phyloP scores from a whole-genome alignment of 2,797 vertebrate genomes.

The Rhinatrema bivittatum region DNA sequence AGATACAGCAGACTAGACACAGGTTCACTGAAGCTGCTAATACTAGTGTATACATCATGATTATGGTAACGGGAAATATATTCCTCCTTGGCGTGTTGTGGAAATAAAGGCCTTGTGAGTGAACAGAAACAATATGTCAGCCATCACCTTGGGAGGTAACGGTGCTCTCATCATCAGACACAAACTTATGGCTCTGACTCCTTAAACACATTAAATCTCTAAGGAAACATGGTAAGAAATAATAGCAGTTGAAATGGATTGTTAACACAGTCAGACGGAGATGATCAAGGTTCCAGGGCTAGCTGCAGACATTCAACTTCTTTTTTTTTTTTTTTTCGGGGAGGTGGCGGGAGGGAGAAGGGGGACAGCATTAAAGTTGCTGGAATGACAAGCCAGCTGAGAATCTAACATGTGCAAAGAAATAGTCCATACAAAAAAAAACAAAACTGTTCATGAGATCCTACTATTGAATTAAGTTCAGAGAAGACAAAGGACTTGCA shows the following conservation, averaged over 20 bases:
- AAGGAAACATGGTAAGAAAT: slow-evolving; percentile 6
- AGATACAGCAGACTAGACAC: slow-evolving; percentile 29
- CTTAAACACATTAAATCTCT: slow-evolving; percentile 1
- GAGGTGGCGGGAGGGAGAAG: no score
- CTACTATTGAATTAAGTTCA: no score
- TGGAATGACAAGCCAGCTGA: not conserved
- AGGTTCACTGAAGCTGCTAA: slow-evolving; percentile 23
- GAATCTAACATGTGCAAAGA: not conserved
- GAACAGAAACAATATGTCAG: slow-evolving; percentile 17
- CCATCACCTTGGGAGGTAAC: accelerated
- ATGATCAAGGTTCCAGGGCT: slow-evolving; percentile 2
- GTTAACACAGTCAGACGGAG: slow-evolving; percentile 10
- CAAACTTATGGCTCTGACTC: slow-evolving; percentile 1
- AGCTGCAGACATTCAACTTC: slow-evolving; percentile 4
- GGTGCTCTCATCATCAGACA: slow-evolving; percentile 11
- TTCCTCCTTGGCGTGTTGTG: slow-evolving; percentile 17
- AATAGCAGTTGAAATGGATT: slow-evolving; percentile 8
- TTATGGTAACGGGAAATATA: slow-evolving; percentile 26
- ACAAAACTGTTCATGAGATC: no score
- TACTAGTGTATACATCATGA: slow-evolving; percentile 31
- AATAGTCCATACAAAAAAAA: accelerated
- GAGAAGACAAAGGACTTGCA: not conserved
- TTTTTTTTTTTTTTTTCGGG: no score
- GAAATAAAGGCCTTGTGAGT: slow-evolving; percentile 18
- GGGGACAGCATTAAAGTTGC: not conserved